Evolutionary conservation across 2,113 vertebrate species (phyloP).

Genomic region (Rousettus leschenaultii): DNA sequence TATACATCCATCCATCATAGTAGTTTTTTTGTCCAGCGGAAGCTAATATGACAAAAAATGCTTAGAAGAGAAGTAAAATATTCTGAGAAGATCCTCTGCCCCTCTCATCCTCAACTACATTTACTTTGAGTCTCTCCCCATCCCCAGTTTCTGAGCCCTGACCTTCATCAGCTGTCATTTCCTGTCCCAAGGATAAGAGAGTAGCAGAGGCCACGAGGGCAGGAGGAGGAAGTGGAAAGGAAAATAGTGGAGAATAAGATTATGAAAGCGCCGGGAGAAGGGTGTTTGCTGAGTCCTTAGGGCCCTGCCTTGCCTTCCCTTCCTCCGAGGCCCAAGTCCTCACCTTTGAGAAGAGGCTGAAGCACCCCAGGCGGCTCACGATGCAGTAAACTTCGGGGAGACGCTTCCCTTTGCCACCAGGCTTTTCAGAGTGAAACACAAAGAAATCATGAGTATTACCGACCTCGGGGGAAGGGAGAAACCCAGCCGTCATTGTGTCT

Average conservation of each 20-base stretch:
- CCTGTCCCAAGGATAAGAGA: background rate
- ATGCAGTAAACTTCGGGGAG: constrained; percentile 99
- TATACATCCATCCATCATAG: background rate
- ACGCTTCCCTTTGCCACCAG: constrained; percentile 94
- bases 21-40: background rate
- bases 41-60: background rate
- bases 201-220: background rate
- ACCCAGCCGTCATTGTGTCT: background rate
- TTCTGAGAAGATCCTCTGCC: background rate
- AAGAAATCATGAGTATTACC: background rate
- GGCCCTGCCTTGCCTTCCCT: background rate
- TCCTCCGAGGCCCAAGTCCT: constrained; percentile 7
- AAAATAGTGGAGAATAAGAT: background rate
- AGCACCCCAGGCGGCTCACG: constrained; percentile 96
- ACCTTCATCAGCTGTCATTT: background rate
- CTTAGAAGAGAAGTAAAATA: background rate
- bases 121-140: background rate
- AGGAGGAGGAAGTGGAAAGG: background rate
- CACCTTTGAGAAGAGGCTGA: constrained; percentile 98
- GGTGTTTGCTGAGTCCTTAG: background rate
- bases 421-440: constrained; percentile 81
- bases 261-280: background rate
- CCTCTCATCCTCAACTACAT: background rate
- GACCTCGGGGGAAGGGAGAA: background rate
- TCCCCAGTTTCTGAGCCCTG: background rate